Evolutionary conservation across 2,797 vertebrate species (phyloP), one percentile per base, ranked within the genome.

Genomic region (Knipowitschia caucasica): DNA sequence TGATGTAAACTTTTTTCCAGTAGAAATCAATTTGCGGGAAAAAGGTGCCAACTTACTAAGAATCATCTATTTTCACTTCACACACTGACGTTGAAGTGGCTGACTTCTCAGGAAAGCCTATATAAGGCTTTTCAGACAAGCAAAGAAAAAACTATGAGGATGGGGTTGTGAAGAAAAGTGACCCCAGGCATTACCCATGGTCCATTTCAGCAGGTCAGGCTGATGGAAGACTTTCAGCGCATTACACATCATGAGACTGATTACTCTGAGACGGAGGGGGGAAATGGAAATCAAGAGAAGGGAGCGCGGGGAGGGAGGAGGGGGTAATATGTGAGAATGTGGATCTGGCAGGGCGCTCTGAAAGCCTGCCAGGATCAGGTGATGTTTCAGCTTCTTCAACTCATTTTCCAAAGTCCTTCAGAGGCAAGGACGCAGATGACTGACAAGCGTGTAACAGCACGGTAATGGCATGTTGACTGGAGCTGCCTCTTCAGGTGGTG

Each of bases 241-340:
- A 84, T 85, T 89, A 86, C 53, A 85, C 77, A 77, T 87, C 86
- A 89, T 89, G 87, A 87, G 87, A 89, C 87, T 86, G 80, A 87
- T 88, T 88, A 87, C 84, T 81, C 62, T 55, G 69, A 50, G 77
- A 80, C 56, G 50, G 59, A 82, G 57, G 59, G 54, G 62, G 80
- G 71, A 81, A 72, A 83, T 43, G 56, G 66, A 75, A 86, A 69
- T 62, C 46, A 64, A 69, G 64, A 46, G 44, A 69, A 42, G 60
- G 64, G 64, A 67, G 44, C 17, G 12, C 45, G 14, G 21, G 36
- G 36, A 20, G 17, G 43, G 23, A 24, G 43, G 42, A 36, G 46
- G 43, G 7, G 49, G 17, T 6, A 29, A 31, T 33, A 62, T 69
- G 71, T 73, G 82, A 78, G 78, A 81, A 82, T 73, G 72, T 49